phyloP scores from a whole-genome alignment of 2,797 vertebrate genomes.

The Petrocephalus sullivani region DNA sequence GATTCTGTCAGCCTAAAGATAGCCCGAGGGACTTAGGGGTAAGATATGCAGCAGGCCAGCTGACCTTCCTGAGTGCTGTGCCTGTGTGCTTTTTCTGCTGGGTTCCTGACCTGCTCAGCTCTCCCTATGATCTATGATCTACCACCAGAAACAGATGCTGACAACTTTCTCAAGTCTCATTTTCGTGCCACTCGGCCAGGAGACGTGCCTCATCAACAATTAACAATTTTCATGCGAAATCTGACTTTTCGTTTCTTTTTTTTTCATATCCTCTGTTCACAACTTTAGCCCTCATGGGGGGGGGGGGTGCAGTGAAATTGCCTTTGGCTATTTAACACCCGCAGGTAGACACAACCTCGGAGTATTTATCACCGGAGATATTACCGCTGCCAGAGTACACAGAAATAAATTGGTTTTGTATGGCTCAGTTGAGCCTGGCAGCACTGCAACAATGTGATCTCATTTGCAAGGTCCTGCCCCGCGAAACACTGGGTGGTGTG shows the following conservation, averaged over 20 bases:
- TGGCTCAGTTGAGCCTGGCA: conserved; percentile 1
- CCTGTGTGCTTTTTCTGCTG: not conserved
- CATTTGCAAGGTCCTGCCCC: not conserved
- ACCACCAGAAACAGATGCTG: not conserved
- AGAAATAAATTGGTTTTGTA: conserved; percentile 26
- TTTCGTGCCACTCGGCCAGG: conserved; percentile 10
- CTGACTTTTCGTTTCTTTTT: not conserved
- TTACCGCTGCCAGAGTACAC: conserved; percentile 22
- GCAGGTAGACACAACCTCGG: conserved; percentile 15
- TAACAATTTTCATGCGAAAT: conserved; percentile 23
- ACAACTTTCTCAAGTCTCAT: not conserved
- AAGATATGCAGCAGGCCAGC: not conserved
- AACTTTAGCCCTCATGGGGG: not conserved
- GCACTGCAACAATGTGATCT: not conserved
- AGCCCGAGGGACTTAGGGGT: not conserved
- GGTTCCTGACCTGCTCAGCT: not conserved
- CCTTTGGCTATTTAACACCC: conserved; percentile 23
- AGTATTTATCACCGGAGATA: conserved; percentile 26
- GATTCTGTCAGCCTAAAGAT: not conserved
- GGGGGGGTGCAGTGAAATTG: not conserved
- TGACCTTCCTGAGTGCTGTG: not conserved
- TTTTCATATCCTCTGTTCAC: conserved; percentile 1
- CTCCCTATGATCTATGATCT: not conserved
- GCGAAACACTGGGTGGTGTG: not conserved
- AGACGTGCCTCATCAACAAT: conserved; percentile 27